Conservation (phyloP, 1,140 invertebrate genomes). For the Capitella teleta region DNA sequence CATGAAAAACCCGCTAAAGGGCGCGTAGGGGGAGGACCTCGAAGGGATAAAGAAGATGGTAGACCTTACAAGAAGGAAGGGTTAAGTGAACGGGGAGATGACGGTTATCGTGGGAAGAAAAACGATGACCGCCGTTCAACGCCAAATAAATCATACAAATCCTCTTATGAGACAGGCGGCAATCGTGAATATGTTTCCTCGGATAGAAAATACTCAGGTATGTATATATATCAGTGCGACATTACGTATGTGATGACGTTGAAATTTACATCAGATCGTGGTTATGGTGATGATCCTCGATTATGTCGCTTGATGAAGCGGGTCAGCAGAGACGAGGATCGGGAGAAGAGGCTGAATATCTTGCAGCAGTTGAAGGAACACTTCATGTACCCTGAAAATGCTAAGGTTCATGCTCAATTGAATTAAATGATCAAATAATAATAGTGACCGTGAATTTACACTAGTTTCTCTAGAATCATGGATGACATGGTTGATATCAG, state of each 20-base stretch:
- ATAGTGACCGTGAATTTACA: background rate
- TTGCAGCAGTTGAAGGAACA: slow-evolving; percentile 25
- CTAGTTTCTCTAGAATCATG: background rate
- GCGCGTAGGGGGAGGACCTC: no score
- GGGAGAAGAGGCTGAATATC: slow-evolving; percentile 22
- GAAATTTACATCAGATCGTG: background rate
- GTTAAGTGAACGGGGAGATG: no score
- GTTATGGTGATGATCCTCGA: slow-evolving; percentile 27
- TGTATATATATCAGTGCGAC: background rate
- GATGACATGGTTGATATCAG: background rate
- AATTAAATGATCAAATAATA: background rate
- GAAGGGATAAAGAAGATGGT: no score
- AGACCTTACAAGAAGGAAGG: no score
- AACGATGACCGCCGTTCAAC: background rate
- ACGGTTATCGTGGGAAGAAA: background rate
- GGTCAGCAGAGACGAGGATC: slow-evolving; percentile 24
- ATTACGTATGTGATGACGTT: background rate
- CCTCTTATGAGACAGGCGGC: background rate
- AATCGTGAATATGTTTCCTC: background rate
- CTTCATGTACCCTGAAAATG: slow-evolving; percentile 22
- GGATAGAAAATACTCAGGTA: background rate
- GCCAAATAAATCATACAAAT: background rate
- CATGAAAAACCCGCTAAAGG: no score
- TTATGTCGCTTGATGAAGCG: slow-evolving; percentile 23
- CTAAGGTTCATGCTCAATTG: slow-evolving; percentile 18